These are phyloP conservation scores for Eleginops maclovinus DNA, from an alignment of 2,113 vertebrate species.

Conservation along the genomic window DNA sequence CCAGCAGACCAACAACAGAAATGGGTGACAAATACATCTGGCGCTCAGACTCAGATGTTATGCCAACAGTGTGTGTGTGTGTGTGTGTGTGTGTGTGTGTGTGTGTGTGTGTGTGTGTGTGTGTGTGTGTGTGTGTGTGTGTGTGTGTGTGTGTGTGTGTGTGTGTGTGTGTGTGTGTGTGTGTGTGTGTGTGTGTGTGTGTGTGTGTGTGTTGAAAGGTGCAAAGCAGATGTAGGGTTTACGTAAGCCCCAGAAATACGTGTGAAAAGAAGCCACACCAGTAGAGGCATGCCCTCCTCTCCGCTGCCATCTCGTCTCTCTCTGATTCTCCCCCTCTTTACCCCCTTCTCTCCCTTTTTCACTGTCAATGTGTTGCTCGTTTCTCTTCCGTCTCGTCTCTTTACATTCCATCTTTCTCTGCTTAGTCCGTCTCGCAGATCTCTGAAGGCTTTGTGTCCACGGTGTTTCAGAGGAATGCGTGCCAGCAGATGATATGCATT, in stretches of 20 bases:
- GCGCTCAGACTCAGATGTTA: conserved; percentile 42
- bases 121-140: conserved; percentile 24
- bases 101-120: not conserved
- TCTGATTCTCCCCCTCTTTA: conserved; percentile 25
- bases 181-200: conserved; percentile 21
- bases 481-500: conserved; percentile 20
- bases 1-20: conserved; percentile 16
- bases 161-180: conserved; percentile 20
- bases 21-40: conserved; percentile 61
- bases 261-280: conserved; percentile 68
- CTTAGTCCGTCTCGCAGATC: conserved; percentile 15
- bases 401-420: conserved; percentile 30
- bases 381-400: not conserved
- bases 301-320: conserved; percentile 50
- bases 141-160: conserved; percentile 16
- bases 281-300: conserved; percentile 73
- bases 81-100: no score
- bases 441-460: conserved; percentile 7
- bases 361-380: conserved; percentile 27
- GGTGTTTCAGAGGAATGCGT: conserved; percentile 14
- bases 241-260: conserved; percentile 73
- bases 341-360: conserved; percentile 12
- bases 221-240: conserved; percentile 72
- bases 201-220: conserved; percentile 39
- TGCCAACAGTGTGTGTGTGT: conserved; percentile 33